These are phyloP conservation scores for Euglossa dilemma DNA, from an alignment of 1,140 invertebrate species.

Conservation along the genomic window DNA sequence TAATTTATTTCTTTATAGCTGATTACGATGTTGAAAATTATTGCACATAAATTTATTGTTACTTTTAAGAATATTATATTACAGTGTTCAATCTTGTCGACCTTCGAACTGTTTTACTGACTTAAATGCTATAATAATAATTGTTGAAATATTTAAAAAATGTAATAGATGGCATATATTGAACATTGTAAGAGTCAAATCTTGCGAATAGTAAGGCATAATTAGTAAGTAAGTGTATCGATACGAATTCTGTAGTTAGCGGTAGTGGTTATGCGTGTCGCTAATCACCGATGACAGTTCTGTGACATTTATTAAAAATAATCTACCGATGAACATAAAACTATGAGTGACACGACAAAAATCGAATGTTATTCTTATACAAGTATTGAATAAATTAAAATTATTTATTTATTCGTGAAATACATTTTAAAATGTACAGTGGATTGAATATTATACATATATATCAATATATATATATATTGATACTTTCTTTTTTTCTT, in stretches of 20 bases:
- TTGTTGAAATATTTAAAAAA: neutral
- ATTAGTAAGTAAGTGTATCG: too few relatives aligned
- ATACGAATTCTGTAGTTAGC: constrained; percentile 21
- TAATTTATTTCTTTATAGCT: too few relatives aligned
- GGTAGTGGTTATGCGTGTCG: constrained; percentile 55
- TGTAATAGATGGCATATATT: too few relatives aligned
- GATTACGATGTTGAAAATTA: too few relatives aligned
- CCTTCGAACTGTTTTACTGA: neutral
- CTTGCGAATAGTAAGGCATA: neutral
- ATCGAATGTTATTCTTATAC: constrained; percentile 56
- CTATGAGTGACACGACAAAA: constrained; percentile 61
- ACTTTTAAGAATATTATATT: neutral
- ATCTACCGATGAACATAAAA: constrained; percentile 59
- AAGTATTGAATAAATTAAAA: constrained; percentile 54
- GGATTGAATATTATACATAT: neutral
- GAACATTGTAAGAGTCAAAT: neutral
- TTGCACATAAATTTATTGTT: too few relatives aligned
- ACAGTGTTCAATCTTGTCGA: neutral
- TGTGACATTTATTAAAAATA: constrained; percentile 61
- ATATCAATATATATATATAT: neutral
- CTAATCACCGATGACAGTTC: constrained; percentile 66
- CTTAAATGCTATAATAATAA: neutral
- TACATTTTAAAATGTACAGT: too few relatives aligned
- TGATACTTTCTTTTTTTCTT: too few relatives aligned
- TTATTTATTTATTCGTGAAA: neutral